A percentile compares a stretch with the other conserved stretches of the same genome.
Evolutionary conservation across 2,888 invertebrate species (phyloP).

Genomic region (Trypoxylon attenuatum): DNA sequence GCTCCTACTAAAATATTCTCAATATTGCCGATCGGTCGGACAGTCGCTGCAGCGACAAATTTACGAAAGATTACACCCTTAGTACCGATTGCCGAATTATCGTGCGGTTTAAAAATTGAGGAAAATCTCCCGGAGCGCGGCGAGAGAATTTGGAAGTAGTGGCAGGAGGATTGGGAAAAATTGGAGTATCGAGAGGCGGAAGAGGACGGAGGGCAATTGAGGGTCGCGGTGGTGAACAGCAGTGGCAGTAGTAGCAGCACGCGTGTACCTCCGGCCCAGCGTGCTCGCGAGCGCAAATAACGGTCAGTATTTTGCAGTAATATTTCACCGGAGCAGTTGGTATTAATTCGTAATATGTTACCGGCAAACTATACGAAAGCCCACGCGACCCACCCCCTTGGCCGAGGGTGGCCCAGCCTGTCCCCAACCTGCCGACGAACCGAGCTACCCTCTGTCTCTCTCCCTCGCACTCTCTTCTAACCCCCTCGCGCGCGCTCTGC

Average conservation of each 20-base stretch:
- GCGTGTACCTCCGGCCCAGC: constrained; percentile 12
- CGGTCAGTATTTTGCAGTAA: constrained; percentile 75
- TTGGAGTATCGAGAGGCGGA: constrained; percentile 2
- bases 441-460: too few relatives aligned
- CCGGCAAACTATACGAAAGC: constrained; percentile 72
- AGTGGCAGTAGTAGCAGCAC: constrained; percentile 1
- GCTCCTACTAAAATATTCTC: too few relatives aligned
- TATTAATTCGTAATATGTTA: constrained; percentile 75
- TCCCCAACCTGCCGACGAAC: constrained; percentile 26
- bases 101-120: too few relatives aligned
- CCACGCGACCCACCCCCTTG: constrained; percentile 36
- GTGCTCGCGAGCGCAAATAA: constrained; percentile 66
- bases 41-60: too few relatives aligned
- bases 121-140: too few relatives aligned
- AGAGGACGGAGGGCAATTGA: constrained; percentile 43
- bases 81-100: too few relatives aligned
- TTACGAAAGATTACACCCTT: too few relatives aligned
- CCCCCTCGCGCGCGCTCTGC: constrained; percentile 17
- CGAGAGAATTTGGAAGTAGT: constrained; percentile 1
- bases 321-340: constrained; percentile 75
- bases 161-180: neutral
- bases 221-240: too few relatives aligned
- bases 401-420: constrained; percentile 12
- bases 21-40: too few relatives aligned
- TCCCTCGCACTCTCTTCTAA: constrained; percentile 40